Conservation (phyloP, 37 sponge, comb jelly and placozoan species). For the Amphimedon queenslandica region DNA sequence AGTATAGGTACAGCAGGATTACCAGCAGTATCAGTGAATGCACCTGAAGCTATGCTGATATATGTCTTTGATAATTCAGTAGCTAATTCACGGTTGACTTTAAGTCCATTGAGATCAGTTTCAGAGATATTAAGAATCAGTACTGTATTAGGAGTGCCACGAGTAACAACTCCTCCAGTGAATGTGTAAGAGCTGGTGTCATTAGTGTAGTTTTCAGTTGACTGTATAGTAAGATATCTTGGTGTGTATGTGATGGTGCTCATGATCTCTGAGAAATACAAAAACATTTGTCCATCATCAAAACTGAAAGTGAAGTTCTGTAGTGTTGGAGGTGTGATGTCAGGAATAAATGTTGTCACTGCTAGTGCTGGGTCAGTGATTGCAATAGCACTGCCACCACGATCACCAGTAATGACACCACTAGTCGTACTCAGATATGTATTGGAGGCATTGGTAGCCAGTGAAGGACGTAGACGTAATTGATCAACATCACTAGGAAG, state of each 20-base stretch:
- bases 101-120: slow-evolving; percentile 64
- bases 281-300: slow-evolving; percentile 33
- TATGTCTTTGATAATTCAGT: slow-evolving; percentile 55
- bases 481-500: slow-evolving; percentile 60
- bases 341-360: slow-evolving; percentile 59
- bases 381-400: slow-evolving; percentile 55
- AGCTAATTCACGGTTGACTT: slow-evolving; percentile 55
- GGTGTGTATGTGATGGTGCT: slow-evolving; percentile 61
- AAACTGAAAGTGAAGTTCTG: slow-evolving; percentile 72
- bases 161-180: slow-evolving; percentile 32
- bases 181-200: slow-evolving; percentile 25
- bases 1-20: slow-evolving; percentile 73
- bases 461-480: slow-evolving; percentile 47
- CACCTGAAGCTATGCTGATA: slow-evolving; percentile 53
- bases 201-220: slow-evolving; percentile 17
- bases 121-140: slow-evolving; percentile 30
- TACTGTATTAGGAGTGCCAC: slow-evolving; percentile 25
- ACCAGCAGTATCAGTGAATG: slow-evolving; percentile 67
- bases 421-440: slow-evolving; percentile 62
- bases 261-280: slow-evolving; percentile 82
- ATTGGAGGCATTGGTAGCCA: slow-evolving; percentile 69
- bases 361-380: slow-evolving; percentile 45
- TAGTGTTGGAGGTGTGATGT: slow-evolving; percentile 62
- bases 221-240: slow-evolving; percentile 59
- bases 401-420: slow-evolving; percentile 47